These are phyloP conservation scores for Dasysyrphus tricinctus DNA, from an alignment of 2,888 invertebrate species.

Conservation along the genomic window DNA sequence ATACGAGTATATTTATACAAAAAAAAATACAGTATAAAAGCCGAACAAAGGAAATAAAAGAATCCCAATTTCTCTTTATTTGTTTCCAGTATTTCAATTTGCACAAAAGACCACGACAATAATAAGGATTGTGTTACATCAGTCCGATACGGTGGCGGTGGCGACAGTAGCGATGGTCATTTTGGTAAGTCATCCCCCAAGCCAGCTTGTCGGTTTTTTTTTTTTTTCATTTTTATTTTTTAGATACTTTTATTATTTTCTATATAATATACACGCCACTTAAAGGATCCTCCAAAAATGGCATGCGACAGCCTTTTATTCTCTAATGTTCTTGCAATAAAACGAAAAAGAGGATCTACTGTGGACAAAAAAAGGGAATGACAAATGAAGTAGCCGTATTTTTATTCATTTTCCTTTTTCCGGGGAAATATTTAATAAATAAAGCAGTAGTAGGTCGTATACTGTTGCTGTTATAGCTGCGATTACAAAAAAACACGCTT, in stretches of 20 bases:
- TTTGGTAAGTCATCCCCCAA: constrained; percentile 40
- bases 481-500: too few species aligned
- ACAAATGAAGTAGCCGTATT: constrained; percentile 61
- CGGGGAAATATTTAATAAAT: constrained; percentile 22
- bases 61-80: constrained; percentile 68
- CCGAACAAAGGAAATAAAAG: constrained; percentile 40
- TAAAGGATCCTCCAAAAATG: constrained; percentile 37
- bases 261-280: constrained; percentile 50
- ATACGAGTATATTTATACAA: neutral
- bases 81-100: constrained; percentile 74
- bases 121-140: constrained; percentile 66
- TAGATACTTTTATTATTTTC: constrained; percentile 3
- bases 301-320: constrained; percentile 66
- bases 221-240: constrained; percentile 1
- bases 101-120: constrained; percentile 74
- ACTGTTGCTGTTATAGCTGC: neutral
- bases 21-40: constrained; percentile 14
- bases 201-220: constrained; percentile 3
- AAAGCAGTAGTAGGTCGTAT: neutral
- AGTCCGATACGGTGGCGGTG: constrained; percentile 8
- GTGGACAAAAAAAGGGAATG: constrained; percentile 44
- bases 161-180: constrained; percentile 35
- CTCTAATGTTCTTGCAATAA: constrained; percentile 55
- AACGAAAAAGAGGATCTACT: constrained; percentile 16
- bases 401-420: constrained; percentile 13